A percentile compares a stretch with the other conserved stretches of the same genome.
These are phyloP conservation scores for Rugalucina vietnamica DNA, from an alignment of 2,888 invertebrate genomes.

Conservation along the genomic window DNA sequence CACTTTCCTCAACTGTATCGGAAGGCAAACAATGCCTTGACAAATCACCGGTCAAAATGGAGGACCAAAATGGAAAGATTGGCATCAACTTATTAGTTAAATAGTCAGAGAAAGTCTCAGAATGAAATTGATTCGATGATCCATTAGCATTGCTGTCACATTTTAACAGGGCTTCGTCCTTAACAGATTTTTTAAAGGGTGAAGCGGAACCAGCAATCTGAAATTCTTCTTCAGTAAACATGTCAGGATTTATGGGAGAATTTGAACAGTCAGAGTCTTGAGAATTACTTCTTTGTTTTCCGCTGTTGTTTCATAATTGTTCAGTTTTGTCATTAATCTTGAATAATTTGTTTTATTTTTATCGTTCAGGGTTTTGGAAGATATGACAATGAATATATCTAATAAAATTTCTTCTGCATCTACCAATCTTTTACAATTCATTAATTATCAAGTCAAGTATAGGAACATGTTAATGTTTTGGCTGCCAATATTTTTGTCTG, in stretches of 20 bases:
- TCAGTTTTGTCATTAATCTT: conserved; percentile 24
- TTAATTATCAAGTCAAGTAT: conserved; percentile 24
- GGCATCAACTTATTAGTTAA: not conserved
- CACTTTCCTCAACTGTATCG: not conserved
- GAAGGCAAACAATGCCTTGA: not conserved
- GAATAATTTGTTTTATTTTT: conserved; percentile 11
- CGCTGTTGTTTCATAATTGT: conserved; percentile 4
- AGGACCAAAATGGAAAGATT: conserved; percentile 6
- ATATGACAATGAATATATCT: conserved; percentile 18
- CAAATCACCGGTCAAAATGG: conserved; percentile 35
- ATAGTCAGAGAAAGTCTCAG: not conserved
- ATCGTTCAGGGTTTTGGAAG: not conserved
- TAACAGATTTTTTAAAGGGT: not conserved
- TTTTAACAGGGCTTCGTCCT: not conserved
- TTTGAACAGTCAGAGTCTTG: not conserved
- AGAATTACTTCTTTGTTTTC: not conserved
- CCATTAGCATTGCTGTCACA: not conserved
- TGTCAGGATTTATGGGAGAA: not conserved
- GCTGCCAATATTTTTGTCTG: conserved; percentile 17
- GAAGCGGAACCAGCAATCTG: not conserved
- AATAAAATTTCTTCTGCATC: conserved; percentile 22
- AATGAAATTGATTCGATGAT: not conserved
- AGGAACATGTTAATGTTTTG: conserved; percentile 21
- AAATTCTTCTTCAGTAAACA: conserved; percentile 4
- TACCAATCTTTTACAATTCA: conserved; percentile 31